Evolutionary conservation across 2,797 vertebrate genomes (phyloP).

Genomic region (Enteromius fasciolatus): DNA sequence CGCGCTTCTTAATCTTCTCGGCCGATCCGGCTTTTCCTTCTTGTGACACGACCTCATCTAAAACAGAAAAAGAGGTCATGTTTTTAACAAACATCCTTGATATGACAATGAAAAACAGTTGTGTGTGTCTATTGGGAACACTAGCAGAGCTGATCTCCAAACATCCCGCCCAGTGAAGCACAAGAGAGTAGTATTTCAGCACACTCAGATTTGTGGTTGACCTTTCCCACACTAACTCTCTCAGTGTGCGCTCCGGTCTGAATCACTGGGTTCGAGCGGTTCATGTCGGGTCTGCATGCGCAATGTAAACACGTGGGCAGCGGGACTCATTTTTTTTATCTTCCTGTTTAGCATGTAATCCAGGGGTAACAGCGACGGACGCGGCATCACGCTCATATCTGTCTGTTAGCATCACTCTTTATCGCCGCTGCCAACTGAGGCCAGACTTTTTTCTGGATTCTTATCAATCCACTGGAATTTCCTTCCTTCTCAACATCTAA

Average conservation of each 20-base stretch:
- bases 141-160: slow-evolving; percentile 13
- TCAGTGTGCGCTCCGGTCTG: slow-evolving; percentile 9
- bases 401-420: slow-evolving; percentile 36
- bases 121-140: not conserved
- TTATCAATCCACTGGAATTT: slow-evolving; percentile 60
- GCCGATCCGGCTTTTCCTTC: slow-evolving; percentile 84
- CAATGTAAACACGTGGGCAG: slow-evolving; percentile 26
- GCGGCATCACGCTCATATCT: slow-evolving; percentile 5
- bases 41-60: slow-evolving; percentile 76
- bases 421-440: slow-evolving; percentile 45
- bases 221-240: slow-evolving; percentile 42
- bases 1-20: slow-evolving; percentile 93
- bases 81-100: slow-evolving; percentile 15
- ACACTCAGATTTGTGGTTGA: slow-evolving; percentile 24
- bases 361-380: not conserved
- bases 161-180: slow-evolving; percentile 39
- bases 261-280: not conserved
- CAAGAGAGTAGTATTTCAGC: slow-evolving; percentile 33
- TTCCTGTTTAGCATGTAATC: slow-evolving; percentile 29
- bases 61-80: not conserved
- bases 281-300: not conserved
- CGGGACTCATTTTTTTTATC: not conserved
- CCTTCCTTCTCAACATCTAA: slow-evolving; percentile 55
- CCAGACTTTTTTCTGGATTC: slow-evolving; percentile 49
- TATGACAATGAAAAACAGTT: slow-evolving; percentile 17